Evolutionary conservation across 2,113 vertebrate genomes (phyloP).

Genomic region (Entelurus aequoreus): DNA sequence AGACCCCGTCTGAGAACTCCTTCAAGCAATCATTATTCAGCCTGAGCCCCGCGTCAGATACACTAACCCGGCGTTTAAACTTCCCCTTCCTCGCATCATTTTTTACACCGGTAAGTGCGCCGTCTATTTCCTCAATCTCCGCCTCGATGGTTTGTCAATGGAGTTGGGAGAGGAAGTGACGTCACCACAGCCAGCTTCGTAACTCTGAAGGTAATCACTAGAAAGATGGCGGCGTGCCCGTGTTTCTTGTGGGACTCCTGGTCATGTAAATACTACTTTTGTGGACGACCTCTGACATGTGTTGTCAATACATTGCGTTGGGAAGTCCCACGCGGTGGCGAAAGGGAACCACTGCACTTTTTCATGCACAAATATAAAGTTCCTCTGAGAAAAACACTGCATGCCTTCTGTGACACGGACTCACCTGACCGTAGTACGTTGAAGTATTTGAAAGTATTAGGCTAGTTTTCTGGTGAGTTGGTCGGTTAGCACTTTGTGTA

Average conservation of each 20-base stretch:
- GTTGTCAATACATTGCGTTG: slow-evolving; percentile 13
- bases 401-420: slow-evolving; percentile 61
- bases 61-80: no score
- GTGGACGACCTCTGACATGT: slow-evolving; percentile 31
- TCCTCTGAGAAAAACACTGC: slow-evolving; percentile 65
- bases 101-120: no score
- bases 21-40: no score
- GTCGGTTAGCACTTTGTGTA: slow-evolving; percentile 56
- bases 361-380: slow-evolving; percentile 42
- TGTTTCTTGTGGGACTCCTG: slow-evolving; percentile 18
- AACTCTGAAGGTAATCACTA: no score
- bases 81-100: no score
- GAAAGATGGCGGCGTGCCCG: no score
- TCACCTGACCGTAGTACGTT: slow-evolving; percentile 40
- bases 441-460: slow-evolving; percentile 41
- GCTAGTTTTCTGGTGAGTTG: slow-evolving; percentile 22
- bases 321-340: slow-evolving; percentile 10
- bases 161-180: no score
- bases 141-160: no score
- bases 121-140: no score
- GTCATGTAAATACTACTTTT: slow-evolving; percentile 52
- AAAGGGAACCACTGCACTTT: slow-evolving; percentile 43
- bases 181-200: no score
- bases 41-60: no score
- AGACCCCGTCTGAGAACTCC: no score